Evolutionary conservation across 2,797 vertebrate genomes (phyloP).

Genomic region (Rhynchotus rufescens): DNA sequence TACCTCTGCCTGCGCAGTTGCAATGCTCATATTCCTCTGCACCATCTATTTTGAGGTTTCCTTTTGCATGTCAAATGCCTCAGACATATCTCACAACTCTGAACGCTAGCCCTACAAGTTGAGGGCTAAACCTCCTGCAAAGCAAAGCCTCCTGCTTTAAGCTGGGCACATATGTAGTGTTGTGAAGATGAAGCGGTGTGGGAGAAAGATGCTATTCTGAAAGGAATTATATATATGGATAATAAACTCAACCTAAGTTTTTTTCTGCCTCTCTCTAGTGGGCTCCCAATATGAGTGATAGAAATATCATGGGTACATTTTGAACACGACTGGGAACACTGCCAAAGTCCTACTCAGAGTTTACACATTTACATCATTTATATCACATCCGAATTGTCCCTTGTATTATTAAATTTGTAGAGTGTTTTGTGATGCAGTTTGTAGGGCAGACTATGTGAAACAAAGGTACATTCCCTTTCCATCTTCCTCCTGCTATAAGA

Average conservation of each 20-base stretch:
- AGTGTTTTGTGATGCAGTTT: constrained; percentile 57
- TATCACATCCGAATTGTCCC: constrained; percentile 60
- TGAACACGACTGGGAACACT: constrained; percentile 56
- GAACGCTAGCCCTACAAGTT: constrained; percentile 53
- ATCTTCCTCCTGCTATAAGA: background rate
- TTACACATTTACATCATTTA: constrained; percentile 72
- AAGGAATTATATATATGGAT: constrained; percentile 65
- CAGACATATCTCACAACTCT: background rate
- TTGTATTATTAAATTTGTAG: constrained; percentile 65
- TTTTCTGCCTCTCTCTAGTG: constrained; percentile 54
- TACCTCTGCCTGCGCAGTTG: background rate
- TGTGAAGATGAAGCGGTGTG: background rate
- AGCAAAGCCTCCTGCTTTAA: constrained; percentile 46
- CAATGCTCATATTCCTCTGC: background rate
- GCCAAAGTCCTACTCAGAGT: constrained; percentile 70
- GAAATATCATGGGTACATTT: constrained; percentile 74
- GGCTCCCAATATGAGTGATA: constrained; percentile 60
- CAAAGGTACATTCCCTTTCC: background rate
- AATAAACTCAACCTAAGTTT: constrained; percentile 59
- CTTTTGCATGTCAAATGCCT: background rate
- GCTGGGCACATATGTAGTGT: constrained; percentile 18
- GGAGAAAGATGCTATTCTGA: constrained; percentile 67
- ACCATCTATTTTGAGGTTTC: constrained; percentile 38
- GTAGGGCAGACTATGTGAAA: constrained; percentile 40
- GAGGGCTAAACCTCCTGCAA: background rate